phyloP scores from a whole-genome alignment of 2,113 vertebrate species.

The Conger conger region DNA sequence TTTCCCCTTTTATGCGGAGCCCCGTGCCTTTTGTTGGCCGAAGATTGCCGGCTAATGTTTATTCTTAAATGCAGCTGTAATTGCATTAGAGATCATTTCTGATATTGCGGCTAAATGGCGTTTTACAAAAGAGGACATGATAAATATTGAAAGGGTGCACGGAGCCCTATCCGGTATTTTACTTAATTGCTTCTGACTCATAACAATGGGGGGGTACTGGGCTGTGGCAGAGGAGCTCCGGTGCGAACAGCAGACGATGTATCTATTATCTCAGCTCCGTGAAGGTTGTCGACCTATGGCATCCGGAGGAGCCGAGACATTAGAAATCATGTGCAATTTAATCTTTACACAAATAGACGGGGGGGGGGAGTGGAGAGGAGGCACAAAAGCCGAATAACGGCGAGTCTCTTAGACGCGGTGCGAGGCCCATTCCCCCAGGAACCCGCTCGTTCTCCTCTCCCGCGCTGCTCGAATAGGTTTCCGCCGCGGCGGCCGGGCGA shows the following conservation, averaged over 20 bases:
- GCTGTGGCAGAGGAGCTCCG: conserved; percentile 80
- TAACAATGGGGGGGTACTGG: conserved; percentile 89
- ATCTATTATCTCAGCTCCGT: conserved; percentile 89
- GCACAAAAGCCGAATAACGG: conserved; percentile 88
- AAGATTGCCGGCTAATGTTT: conserved; percentile 56
- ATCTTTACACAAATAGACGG: conserved; percentile 95
- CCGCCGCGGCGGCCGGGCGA: not conserved
- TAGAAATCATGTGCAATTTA: conserved; percentile 98
- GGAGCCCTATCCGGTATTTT: conserved; percentile 79
- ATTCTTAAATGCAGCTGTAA: conserved; percentile 68
- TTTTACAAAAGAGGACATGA: conserved; percentile 67
- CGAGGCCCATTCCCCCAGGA: conserved; percentile 80
- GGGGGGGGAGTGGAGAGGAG: conserved; percentile 64
- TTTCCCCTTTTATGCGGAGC: conserved; percentile 51
- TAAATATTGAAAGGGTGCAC: conserved; percentile 78
- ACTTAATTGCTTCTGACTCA: conserved; percentile 92
- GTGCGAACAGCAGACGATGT: conserved; percentile 80
- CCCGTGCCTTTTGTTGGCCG: conserved; percentile 45
- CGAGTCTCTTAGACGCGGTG: conserved; percentile 73
- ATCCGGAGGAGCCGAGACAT: conserved; percentile 80
- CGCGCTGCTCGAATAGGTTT: conserved; percentile 67
- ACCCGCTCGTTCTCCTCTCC: conserved; percentile 76
- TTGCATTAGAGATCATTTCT: conserved; percentile 67
- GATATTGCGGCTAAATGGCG: conserved; percentile 68
- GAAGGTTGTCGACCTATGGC: conserved; percentile 90